Percentiles rank a stretch among this genome's conserved stretches.
phyloP scores from a whole-genome alignment of 2,113 vertebrate species.

The cat (Felis catus) region DNA sequence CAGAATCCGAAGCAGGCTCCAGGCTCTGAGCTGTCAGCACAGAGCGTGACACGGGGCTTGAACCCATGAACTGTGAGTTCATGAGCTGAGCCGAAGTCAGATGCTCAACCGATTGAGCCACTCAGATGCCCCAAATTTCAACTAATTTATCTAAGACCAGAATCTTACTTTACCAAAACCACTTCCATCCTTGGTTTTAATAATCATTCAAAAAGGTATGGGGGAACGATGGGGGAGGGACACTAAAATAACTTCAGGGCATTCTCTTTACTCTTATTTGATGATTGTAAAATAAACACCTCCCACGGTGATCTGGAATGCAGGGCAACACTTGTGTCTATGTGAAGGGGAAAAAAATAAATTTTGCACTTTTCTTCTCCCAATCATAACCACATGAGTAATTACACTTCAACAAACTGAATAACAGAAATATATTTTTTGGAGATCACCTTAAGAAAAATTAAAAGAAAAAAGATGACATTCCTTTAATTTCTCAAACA shows the following conservation, averaged over 20 bases:
- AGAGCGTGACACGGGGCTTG: too few species aligned
- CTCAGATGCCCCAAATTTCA: background rate
- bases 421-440: background rate
- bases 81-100: too few species aligned
- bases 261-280: constrained; percentile 48
- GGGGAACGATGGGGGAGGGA: background rate
- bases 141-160: background rate
- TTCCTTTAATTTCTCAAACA: constrained; percentile 25
- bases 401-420: constrained; percentile 52
- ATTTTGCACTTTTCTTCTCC: constrained; percentile 14
- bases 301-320: background rate
- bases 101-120: too few species aligned
- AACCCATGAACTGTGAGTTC: too few species aligned
- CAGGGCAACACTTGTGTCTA: background rate
- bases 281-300: constrained; percentile 57
- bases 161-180: constrained; percentile 28
- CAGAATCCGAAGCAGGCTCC: too few species aligned
- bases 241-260: constrained; percentile 51
- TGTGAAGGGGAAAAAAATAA: background rate
- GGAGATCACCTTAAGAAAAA: constrained; percentile 15
- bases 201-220: background rate
- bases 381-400: background rate
- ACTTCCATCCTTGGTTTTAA: constrained; percentile 21
- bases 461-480: background rate
- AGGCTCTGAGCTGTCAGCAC: too few species aligned